phyloP scores from a whole-genome alignment of 2,888 invertebrate species.

The Cosmorhoe ocellata region DNA sequence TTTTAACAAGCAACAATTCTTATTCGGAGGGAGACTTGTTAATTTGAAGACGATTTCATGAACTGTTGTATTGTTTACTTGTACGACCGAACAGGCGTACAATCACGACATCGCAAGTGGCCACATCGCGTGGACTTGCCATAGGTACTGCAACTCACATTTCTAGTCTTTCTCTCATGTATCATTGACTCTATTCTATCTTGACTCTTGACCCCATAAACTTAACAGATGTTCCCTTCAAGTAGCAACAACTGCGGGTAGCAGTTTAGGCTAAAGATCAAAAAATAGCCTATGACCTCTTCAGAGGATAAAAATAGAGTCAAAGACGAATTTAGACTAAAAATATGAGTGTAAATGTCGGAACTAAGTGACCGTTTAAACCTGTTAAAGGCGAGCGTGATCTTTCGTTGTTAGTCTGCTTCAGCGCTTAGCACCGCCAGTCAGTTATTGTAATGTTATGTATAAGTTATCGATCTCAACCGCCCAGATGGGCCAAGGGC shows the following conservation, averaged over 20 bases:
- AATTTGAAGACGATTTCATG: constrained; percentile 24
- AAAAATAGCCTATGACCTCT: background rate
- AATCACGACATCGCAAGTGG: constrained; percentile 11
- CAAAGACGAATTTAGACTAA: constrained; percentile 3
- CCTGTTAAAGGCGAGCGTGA: constrained; percentile 49
- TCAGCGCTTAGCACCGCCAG: constrained; percentile 70
- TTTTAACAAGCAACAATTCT: constrained; percentile 59
- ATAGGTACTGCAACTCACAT: too few species aligned
- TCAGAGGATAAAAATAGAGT: constrained; percentile 1
- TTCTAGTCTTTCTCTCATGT: constrained; percentile 14
- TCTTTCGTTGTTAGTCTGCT: constrained; percentile 60
- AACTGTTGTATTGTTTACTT: background rate
- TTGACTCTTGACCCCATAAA: too few species aligned
- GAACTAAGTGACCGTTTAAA: constrained; percentile 24
- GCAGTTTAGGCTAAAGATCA: too few species aligned
- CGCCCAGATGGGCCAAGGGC: constrained; percentile 69
- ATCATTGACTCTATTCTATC: constrained; percentile 13
- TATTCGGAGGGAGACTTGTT: constrained; percentile 49
- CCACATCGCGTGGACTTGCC: too few species aligned
- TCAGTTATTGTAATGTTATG: constrained; percentile 55
- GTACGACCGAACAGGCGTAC: constrained; percentile 5
- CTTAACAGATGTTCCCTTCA: too few species aligned
- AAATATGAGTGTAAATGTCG: constrained; percentile 21
- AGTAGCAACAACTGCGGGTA: too few species aligned
- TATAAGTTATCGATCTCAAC: constrained; percentile 79